phyloP scores from a whole-genome alignment of 2,797 vertebrate genomes.

The Pogoniulus pusillus region DNA sequence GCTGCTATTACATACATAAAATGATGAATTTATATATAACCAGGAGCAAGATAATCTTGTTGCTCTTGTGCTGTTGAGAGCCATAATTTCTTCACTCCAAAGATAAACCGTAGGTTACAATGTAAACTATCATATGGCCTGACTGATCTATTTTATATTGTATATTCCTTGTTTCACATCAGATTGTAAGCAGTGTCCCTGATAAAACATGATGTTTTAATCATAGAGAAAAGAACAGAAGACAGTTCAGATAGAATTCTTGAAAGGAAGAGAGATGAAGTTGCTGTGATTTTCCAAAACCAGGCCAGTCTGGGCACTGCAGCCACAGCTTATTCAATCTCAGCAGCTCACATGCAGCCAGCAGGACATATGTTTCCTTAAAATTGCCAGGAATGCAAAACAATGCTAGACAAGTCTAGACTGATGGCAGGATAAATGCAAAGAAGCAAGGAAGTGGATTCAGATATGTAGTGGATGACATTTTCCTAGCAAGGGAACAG shows the following conservation, averaged over 20 bases:
- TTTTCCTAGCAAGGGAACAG: not conserved
- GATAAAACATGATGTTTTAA: not conserved
- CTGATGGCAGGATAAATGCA: not conserved
- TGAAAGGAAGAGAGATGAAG: not conserved
- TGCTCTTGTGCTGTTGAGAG: not conserved
- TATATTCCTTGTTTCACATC: not conserved
- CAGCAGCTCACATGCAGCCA: not conserved
- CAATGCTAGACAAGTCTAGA: slow-evolving; percentile 22
- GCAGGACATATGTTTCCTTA: not conserved
- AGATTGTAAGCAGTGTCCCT: not conserved
- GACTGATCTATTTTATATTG: not conserved
- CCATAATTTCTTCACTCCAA: not conserved
- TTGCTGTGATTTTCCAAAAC: not conserved
- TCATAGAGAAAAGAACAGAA: not conserved
- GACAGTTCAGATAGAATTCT: not conserved
- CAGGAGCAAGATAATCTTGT: not conserved
- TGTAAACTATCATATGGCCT: not conserved
- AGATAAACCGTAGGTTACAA: not conserved
- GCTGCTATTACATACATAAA: not conserved
- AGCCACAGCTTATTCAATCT: not conserved
- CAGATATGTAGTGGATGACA: not conserved
- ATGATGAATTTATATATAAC: not conserved
- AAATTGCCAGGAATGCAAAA: slow-evolving; percentile 14
- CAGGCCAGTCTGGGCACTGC: not conserved
- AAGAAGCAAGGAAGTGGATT: not conserved